These are phyloP conservation scores for Lypha dubia DNA, from an alignment of 2,888 invertebrate genomes.

Conservation along the genomic window DNA sequence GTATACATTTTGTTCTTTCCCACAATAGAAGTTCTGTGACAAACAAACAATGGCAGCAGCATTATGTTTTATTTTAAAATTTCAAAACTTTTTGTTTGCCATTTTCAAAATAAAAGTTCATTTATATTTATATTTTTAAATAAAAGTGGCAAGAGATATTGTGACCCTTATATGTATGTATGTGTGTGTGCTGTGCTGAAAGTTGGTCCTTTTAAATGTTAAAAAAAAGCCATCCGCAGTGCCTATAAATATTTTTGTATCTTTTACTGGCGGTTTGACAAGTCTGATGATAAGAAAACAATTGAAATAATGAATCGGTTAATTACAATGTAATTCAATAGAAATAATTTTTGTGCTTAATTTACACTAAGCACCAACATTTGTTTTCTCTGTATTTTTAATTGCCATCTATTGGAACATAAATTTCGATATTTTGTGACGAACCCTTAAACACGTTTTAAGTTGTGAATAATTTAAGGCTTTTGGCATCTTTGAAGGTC, in stretches of 20 bases:
- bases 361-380: too few relatives aligned
- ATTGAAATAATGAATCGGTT: neutral
- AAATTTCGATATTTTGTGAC: too few relatives aligned
- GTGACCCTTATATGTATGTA: constrained; percentile 13
- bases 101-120: neutral
- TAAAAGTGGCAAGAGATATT: neutral
- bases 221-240: neutral
- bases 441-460: too few relatives aligned
- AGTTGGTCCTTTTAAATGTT: constrained; percentile 24
- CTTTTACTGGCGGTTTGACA: too few relatives aligned
- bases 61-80: constrained; percentile 32
- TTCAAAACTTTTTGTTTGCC: constrained; percentile 26
- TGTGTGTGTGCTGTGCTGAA: neutral
- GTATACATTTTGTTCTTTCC: constrained; percentile 18
- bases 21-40: constrained; percentile 26
- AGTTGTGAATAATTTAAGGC: too few relatives aligned
- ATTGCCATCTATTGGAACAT: too few relatives aligned
- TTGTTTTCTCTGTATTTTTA: too few relatives aligned
- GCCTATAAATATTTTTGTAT: too few relatives aligned
- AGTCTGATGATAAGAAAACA: too few relatives aligned
- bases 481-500: too few relatives aligned
- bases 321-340: too few relatives aligned
- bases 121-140: neutral
- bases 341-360: too few relatives aligned
- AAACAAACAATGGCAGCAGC: constrained; percentile 24